Conservation (phyloP, 2,797 vertebrate genomes). For the Enteromius anoplus region DNA sequence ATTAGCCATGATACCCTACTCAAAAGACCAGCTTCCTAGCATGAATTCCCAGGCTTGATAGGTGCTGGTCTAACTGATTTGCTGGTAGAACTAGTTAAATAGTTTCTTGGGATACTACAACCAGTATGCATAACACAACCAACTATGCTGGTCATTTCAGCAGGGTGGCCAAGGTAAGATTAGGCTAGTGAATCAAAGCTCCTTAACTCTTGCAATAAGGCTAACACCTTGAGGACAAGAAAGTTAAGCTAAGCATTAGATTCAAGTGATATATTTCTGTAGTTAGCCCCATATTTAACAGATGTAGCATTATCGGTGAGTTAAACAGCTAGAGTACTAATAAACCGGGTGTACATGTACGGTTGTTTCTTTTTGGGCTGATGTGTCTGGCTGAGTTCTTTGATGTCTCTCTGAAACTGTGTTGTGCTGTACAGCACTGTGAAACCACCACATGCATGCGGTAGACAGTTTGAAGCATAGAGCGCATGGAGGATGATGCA, state of each 20-base stretch:
- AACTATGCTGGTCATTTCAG: constrained; percentile 2
- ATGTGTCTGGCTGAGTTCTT: constrained; percentile 61
- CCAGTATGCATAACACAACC: not conserved
- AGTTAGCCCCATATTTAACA: not conserved
- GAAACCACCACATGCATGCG: constrained; percentile 75
- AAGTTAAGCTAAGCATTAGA: not conserved
- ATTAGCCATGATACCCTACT: not conserved
- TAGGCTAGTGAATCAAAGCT: not conserved
- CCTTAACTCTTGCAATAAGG: not conserved
- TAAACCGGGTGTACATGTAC: not conserved
- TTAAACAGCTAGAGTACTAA: not conserved
- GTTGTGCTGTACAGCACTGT: constrained; percentile 55
- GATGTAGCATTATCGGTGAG: not conserved
- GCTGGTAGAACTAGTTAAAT: not conserved
- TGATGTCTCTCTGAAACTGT: constrained; percentile 52
- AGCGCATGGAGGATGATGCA: constrained; percentile 84
- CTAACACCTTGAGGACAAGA: not conserved
- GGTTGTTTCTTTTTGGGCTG: constrained; percentile 20
- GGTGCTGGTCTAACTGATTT: not conserved
- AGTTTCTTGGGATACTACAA: not conserved
- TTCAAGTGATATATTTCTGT: not conserved
- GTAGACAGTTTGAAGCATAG: constrained; percentile 53
- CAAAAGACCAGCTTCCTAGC: not conserved
- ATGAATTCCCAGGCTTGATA: not conserved
- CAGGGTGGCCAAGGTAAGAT: not conserved